phyloP scores from a whole-genome alignment of 2,113 vertebrate species.

The Sialia sialis region DNA sequence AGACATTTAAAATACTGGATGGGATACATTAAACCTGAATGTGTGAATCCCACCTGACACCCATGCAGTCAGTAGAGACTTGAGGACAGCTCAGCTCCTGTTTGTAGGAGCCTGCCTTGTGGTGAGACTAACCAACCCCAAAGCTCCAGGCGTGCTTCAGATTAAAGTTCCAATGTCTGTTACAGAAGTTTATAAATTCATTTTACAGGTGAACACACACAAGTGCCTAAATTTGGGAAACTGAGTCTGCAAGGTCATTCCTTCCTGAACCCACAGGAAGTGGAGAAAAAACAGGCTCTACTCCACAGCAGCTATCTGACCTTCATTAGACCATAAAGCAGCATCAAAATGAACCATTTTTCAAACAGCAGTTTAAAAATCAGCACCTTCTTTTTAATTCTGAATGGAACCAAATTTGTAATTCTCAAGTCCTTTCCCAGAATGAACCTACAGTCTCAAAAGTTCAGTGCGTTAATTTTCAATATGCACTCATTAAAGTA shows the following conservation, averaged over 20 bases:
- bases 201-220: background rate
- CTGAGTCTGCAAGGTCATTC: background rate
- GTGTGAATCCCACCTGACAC: background rate
- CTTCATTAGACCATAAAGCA: background rate
- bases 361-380: background rate
- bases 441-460: background rate
- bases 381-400: background rate
- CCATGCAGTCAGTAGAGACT: background rate
- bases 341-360: background rate
- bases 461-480: background rate
- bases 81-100: accelerated
- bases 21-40: background rate
- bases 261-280: background rate
- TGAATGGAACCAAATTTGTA: background rate
- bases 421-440: background rate
- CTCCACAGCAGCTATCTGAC: background rate
- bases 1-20: background rate
- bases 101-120: accelerated
- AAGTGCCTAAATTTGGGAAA: background rate
- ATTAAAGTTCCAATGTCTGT: background rate
- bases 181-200: background rate
- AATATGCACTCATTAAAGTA: background rate
- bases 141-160: background rate
- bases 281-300: background rate
- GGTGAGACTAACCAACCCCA: background rate